These are phyloP conservation scores for Lamprologus sp. DNA, from an alignment of 2,113 vertebrate genomes.

Conservation along the genomic window DNA sequence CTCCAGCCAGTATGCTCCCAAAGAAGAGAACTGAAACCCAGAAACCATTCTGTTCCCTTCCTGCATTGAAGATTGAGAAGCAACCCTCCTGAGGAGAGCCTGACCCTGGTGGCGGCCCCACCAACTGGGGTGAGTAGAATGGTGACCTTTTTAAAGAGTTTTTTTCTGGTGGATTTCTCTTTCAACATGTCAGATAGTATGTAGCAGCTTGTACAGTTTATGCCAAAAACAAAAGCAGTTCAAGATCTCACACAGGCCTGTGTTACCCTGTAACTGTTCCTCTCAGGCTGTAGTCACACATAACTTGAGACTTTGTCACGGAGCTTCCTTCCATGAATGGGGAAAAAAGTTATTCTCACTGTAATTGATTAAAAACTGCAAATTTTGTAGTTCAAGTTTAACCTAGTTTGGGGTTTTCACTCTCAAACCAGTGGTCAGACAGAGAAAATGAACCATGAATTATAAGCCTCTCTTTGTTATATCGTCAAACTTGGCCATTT, in stretches of 20 bases:
- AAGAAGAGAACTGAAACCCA: background rate
- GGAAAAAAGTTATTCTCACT: background rate
- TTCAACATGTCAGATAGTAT: background rate
- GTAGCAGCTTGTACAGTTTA: background rate
- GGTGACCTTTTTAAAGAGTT: background rate
- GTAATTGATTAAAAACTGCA: background rate
- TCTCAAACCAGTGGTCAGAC: background rate
- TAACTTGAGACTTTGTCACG: background rate
- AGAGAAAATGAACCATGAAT: background rate
- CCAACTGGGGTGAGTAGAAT: background rate
- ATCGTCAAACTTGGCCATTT: background rate
- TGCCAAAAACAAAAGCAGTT: background rate
- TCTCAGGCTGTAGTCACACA: background rate
- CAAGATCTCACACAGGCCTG: background rate
- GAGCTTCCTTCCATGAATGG: background rate
- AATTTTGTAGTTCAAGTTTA: background rate
- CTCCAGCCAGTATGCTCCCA: background rate
- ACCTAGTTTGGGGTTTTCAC: background rate
- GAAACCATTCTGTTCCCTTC: background rate
- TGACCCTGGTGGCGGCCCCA: background rate
- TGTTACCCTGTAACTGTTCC: background rate
- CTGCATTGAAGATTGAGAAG: background rate
- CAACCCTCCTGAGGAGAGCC: background rate
- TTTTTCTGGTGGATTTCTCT: background rate
- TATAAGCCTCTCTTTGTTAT: background rate